Base-by-base conservation (phyloP, 2,888 invertebrate genomes). In the Ectobius pallidus region DNA sequence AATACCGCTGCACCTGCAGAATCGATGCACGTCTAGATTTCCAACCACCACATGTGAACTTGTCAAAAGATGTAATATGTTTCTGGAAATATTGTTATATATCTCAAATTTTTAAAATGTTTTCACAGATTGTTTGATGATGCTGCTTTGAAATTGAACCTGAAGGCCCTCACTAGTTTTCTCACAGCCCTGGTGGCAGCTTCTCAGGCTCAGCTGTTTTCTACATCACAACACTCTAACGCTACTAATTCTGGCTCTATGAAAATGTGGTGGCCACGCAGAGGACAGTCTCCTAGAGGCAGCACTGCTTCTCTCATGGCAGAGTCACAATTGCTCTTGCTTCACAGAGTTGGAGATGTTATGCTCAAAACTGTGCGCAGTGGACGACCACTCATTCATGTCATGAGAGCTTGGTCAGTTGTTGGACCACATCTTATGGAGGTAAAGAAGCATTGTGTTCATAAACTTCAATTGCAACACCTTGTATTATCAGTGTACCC, bases 361-460 rank as follows among this genome's bases (percentile, higher is more conserved):
- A 92, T 96, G 78, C 84, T 97, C 75, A 92, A 93, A 78, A 94
- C 96, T 70, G 91, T 95, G 14, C 88, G 93, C 73, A 94, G 95
- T 65, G 93, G 95, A 0, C 83, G 97, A 0, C 97, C 97, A 0
- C 84, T 97, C 30, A 89, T 96, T 55, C 98, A 98, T 81, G 90
- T 96, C 69, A 93, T 98, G 90, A 91, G 93, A 77, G 90, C 86
- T 39, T 98, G 97, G 97, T 94, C 94, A 14, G 92, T 96, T 0
- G 92, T 95, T 0, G 95, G 96, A 0, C 94, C 95, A 0, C 96
- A 97, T 83, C 91, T 97, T 71, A 96, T 97, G 90, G 96, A 97
- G 88, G 93, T 92, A 78, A 81, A 6, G n/a, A 1, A n/a, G 14
- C 27, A 14, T 11, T 22, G 58, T 14, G 27, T 34, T 34, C 6